Evolutionary conservation across 1,140 invertebrate species (phyloP).

Genomic region (Portunus trituberculatus): DNA sequence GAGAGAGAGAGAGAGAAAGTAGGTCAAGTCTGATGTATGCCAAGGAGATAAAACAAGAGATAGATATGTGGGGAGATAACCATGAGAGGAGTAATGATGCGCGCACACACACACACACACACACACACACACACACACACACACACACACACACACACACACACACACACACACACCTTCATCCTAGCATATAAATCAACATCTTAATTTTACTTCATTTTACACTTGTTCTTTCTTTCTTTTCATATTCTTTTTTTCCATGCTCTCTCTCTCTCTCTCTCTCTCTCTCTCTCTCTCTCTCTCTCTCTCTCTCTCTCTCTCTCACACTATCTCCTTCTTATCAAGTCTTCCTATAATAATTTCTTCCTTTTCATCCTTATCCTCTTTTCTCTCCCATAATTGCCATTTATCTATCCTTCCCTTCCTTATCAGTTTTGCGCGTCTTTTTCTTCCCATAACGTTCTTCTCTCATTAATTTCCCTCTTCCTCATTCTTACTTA

Average conservation of each 20-base stretch:
- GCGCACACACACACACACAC: no score
- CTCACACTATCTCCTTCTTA: neutral
- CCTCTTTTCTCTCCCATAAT: no score
- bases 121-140: no score
- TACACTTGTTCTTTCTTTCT: neutral
- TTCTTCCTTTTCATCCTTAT: no score
- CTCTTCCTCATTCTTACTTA: no score
- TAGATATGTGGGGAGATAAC: no score
- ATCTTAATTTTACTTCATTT: neutral
- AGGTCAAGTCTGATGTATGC: neutral
- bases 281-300: neutral
- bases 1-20: conserved; percentile 30
- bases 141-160: neutral
- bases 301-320: neutral
- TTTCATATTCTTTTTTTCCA: neutral
- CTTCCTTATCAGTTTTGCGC: neutral
- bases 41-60: neutral
- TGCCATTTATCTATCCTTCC: no score
- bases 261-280: neutral
- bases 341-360: neutral
- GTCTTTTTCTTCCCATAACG: no score
- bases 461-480: no score
- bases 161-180: neutral
- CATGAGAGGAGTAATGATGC: no score
- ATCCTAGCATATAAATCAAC: neutral